These are phyloP conservation scores for Intellagama lesueurii DNA, from an alignment of 2,797 vertebrate species.

Conservation along the genomic window DNA sequence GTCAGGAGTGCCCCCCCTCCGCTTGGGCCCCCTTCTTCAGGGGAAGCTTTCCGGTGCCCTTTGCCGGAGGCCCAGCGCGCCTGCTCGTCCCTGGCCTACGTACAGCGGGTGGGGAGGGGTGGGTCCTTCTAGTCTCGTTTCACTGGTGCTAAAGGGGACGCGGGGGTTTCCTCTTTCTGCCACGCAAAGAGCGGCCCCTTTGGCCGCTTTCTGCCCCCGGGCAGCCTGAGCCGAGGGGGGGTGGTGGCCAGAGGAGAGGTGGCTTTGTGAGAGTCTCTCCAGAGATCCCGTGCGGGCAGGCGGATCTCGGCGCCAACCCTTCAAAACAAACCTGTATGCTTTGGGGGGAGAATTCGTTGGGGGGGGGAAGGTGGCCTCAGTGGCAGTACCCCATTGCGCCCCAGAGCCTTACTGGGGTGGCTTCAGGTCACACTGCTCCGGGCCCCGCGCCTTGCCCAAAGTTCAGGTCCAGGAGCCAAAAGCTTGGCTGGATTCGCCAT, in stretches of 20 bases:
- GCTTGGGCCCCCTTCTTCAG: no score
- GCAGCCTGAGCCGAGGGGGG: conserved; percentile 6
- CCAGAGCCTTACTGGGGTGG: neutral
- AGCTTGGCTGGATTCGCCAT: neutral
- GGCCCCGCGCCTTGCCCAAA: neutral
- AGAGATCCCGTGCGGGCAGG: neutral
- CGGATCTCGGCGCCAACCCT: neutral
- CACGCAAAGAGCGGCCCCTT: neutral
- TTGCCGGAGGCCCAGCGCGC: neutral
- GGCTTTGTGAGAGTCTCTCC: neutral
- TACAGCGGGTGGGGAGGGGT: no score
- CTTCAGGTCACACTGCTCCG: no score
- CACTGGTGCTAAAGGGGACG: conserved; percentile 37
- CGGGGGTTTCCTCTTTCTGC: neutral
- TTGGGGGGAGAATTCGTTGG: conserved; percentile 25
- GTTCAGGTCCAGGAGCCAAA: neutral
- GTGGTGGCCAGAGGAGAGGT: neutral
- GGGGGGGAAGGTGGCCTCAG: neutral
- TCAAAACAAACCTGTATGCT: neutral
- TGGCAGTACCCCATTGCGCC: neutral
- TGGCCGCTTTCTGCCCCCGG: neutral
- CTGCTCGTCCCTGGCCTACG: neutral
- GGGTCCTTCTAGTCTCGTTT: conserved; percentile 17
- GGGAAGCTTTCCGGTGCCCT: no score
- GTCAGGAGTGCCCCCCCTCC: neutral